Evolutionary conservation across 2,113 vertebrate species (phyloP), one percentile per base, ranked within the genome.

Genomic region (Pardalotus punctatus): DNA sequence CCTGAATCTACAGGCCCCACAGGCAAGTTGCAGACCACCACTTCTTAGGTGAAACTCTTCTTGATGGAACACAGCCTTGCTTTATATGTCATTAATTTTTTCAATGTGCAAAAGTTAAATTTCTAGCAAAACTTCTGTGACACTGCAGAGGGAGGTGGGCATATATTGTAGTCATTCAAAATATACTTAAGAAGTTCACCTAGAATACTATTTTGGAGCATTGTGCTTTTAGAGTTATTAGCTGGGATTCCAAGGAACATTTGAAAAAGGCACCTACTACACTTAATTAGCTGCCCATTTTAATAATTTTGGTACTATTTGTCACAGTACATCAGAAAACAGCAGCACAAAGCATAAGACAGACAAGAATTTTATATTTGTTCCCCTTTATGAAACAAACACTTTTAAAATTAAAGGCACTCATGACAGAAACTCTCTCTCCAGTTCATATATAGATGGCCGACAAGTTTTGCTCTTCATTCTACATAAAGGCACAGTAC

Each of bases 401-500:
- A 35, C 72, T 67, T 86, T 58, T 66, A 72, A 67, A 84, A 90
- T 11, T 10, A 70, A 97, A 97, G 96, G 97, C 96, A 96, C 92
- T 98, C 98, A 99, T 2, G 98, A 99, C 94, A 99, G 98, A 97
- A 99, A 99, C 80, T 98, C 98, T 83, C 98, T 99, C 92, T 99
- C 99, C 96, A 99, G 98, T 96, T 99, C 98, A 24, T 98, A 98
- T 90, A 98, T 97, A 12, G 98, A 97, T 4, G 98, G 95, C 11
- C 97, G 98, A 40, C 90, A 95, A 6, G 98, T 95, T 47, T 98
- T 97, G 81, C 97, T 99, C 97, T 98, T 99, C 85, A 98, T 98
- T 95, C 98, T 98, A 90, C 99, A 99, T 54, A 99, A 98, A 51
- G 99, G 99, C 85, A 98, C 98, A 0, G 99, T 98, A 96, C 98